A percentile compares a stretch with the other conserved stretches of the same genome.
Evolutionary conservation across 1,140 invertebrate species (phyloP).

Genomic region (Acromyrmex charruanus): DNA sequence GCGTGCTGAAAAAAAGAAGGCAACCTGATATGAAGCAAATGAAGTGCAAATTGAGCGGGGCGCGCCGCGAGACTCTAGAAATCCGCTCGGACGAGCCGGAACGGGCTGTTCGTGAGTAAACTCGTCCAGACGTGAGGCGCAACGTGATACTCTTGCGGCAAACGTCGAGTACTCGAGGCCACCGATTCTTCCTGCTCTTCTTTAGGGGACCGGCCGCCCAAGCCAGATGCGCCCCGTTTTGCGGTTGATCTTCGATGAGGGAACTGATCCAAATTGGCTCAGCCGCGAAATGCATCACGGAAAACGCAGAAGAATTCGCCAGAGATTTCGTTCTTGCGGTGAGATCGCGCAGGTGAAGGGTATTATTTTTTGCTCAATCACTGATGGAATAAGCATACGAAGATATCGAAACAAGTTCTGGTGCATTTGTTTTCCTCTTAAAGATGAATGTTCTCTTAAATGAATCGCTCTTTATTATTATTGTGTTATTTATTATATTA

Average conservation of each 20-base stretch:
- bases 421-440: neutral
- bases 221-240: slow-evolving; percentile 40
- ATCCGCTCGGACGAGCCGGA: slow-evolving; percentile 71
- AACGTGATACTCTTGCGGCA: slow-evolving; percentile 85
- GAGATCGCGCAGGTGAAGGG: slow-evolving; percentile 47
- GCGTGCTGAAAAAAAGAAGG: slow-evolving; percentile 82
- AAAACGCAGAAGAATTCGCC: slow-evolving; percentile 30
- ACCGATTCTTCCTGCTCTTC: slow-evolving; percentile 34
- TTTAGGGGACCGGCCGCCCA: neutral
- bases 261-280: slow-evolving; percentile 29
- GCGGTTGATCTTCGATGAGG: slow-evolving; percentile 42
- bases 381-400: slow-evolving; percentile 38
- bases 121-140: slow-evolving; percentile 82
- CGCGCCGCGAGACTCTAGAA: slow-evolving; percentile 73
- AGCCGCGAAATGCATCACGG: slow-evolving; percentile 40
- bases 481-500: neutral
- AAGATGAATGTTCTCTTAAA: slow-evolving; percentile 8
- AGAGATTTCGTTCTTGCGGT: slow-evolving; percentile 51
- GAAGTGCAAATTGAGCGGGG: slow-evolving; percentile 85
- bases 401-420: neutral
- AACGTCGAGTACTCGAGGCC: slow-evolving; percentile 47
- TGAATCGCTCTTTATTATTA: slow-evolving; percentile 10
- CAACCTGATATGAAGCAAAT: slow-evolving; percentile 84
- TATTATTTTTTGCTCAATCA: slow-evolving; percentile 18
- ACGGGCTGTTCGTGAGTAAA: slow-evolving; percentile 75